Base-by-base conservation (phyloP, 2,888 invertebrate species). In the Heteropelma amictum region DNA sequence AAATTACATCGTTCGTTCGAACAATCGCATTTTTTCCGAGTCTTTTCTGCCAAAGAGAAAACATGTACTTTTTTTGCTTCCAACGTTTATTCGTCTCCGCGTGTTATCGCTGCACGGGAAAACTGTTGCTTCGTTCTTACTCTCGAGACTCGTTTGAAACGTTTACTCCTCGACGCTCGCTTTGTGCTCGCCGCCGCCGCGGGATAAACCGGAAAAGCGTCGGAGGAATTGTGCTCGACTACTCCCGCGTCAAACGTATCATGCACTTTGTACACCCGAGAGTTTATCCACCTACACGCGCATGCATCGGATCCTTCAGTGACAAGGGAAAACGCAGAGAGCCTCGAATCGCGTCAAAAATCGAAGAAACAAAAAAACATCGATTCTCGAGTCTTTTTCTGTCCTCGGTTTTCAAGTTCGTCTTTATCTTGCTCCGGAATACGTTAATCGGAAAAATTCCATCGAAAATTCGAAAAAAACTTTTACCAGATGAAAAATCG, bases 61-160 rank as follows among this genome's bases (percentile, higher is more conserved):
- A 33, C 10, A 10, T 8, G 40, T 69, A 45, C 7, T 40, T 58
- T 58, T 5, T 26, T 17, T 35, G 17, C 4, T 4, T 10, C 19
- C 54, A 56, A 69, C 35, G 26, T 35, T 14, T 67, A 56, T 45
- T 63, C 30, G 54, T 12, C 42, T 12, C 30, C 8, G 3, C 12
- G 38, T 17, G 47, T 26, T 26, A 47, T 38, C 23, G 40, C 21
- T 23, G 30, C 54, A n/a, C n/a, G n/a, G 65, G 67, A 76, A 76
- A 78, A 76, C 78, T 78, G 78, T 78, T 78, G 78, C 78, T 40
- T 53, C 60, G 47, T 63, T 54, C 26, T 12, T 23, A 7, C 49
- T 40, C 45, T 47, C 45, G 26, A 40, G 21, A 19, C 33, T 30
- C 53, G 53, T 53, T 47, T 53, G 58, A 49, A 71, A 49, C 45